Evolutionary conservation across 2,113 vertebrate species (phyloP), one percentile per base, ranked within the genome.

Genomic region (Eubucco bourcierii): DNA sequence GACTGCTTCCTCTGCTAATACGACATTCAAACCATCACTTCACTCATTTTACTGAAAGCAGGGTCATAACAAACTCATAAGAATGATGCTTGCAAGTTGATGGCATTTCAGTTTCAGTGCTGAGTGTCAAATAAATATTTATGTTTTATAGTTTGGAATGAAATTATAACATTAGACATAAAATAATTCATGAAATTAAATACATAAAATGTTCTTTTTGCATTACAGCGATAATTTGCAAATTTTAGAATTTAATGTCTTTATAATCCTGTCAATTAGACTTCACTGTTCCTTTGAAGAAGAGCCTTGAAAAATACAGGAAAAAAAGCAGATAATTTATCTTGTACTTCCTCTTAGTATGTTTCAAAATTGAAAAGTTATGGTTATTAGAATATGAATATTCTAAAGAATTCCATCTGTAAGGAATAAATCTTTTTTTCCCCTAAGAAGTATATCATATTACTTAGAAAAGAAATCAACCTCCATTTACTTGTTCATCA

Each of bases 401-500:
- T 63, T 87, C 29, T 55, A 34, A 81, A 88, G 13, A 74, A 82
- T 87, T 87, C 71, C 0, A 86, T 71, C 55, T 59, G 44, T 31
- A 91, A 84, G 44, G 93, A 87, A 8, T 60, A 61, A 74, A 9
- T 41, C 58, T 59, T 18, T 87, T 72, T 87, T 29, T 41, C 15
- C 15, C 41, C 2, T 31, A 77, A 80, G 21, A 77, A 7, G 1
- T 41, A 13, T 28, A 71, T 41, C 67, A 19, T n/a, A 71, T 65
- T 67, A 93, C 47, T 83, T 59, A 20, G 41, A 82, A 90, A 78
- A 82, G 52, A 77, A 19, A 90, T 68, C n/a, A 88, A 84, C 58
- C 12, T 90, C 34, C 50, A 50, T 88, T 82, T 95, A 88, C 84
- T 60, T 73, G 44, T 63, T 93, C 73, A 64, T 86, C 63, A 73